Conservation (phyloP, 2,797 vertebrate species). For the Micromesistius poutassou region DNA sequence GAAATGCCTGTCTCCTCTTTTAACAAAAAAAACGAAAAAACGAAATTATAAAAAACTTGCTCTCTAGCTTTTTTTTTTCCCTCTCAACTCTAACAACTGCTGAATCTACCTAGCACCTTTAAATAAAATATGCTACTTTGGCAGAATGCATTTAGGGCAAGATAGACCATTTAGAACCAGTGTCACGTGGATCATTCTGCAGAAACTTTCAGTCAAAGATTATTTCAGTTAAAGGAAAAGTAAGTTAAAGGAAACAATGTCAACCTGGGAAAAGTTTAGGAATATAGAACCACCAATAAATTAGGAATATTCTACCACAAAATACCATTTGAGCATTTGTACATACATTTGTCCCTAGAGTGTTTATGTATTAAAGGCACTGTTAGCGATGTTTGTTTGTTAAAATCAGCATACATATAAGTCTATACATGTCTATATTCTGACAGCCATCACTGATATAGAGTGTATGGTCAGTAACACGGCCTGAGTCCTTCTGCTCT, state of each 20-base stretch:
- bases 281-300: too few species aligned
- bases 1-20: neutral
- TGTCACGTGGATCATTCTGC: neutral
- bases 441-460: too few species aligned
- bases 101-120: slow-evolving; percentile 2
- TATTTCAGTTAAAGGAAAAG: neutral
- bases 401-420: too few species aligned
- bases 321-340: neutral
- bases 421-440: too few species aligned
- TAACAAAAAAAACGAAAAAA: too few species aligned
- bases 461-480: too few species aligned
- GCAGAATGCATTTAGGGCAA: neutral
- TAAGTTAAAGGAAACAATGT: too few species aligned
- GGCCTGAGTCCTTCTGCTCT: too few species aligned
- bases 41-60: neutral
- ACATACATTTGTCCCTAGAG: neutral
- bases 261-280: too few species aligned
- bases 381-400: too few species aligned
- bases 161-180: neutral
- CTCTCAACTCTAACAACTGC: neutral
- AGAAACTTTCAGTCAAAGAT: neutral
- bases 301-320: too few species aligned
- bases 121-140: neutral
- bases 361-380: neutral
- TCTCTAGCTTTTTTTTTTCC: neutral